These are phyloP conservation scores for Eurosta solidaginis DNA, from an alignment of 1,140 invertebrate species.

Conservation along the genomic window DNA sequence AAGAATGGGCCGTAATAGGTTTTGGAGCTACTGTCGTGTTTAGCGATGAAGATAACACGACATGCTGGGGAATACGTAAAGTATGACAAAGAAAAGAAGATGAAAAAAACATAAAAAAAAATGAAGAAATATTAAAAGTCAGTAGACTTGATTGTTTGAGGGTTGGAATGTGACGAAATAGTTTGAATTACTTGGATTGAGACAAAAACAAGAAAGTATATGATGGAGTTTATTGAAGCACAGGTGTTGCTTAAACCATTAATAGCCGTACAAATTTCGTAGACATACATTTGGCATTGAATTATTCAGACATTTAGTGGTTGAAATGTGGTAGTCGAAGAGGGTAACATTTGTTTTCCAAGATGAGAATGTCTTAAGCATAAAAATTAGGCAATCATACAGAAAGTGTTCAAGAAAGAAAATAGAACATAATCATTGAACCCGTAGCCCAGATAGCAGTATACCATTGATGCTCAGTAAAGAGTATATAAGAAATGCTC, in stretches of 20 bases:
- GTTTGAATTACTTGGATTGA: neutral
- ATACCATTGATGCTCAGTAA: no score
- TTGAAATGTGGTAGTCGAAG: no score
- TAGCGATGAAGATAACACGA: neutral
- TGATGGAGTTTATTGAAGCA: neutral
- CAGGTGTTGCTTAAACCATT: neutral
- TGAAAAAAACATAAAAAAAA: neutral
- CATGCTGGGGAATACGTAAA: neutral
- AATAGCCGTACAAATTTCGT: no score
- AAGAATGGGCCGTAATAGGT: neutral
- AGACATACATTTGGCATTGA: no score
- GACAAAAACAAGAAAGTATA: neutral
- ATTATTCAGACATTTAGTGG: no score
- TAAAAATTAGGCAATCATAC: no score
- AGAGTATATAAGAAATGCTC: no score
- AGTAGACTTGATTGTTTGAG: neutral
- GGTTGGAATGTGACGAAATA: slow-evolving; percentile 4
- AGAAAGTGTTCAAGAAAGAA: no score
- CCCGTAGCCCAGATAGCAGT: no score
- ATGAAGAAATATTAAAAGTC: neutral
- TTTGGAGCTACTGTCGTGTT: neutral
- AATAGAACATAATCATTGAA: no score
- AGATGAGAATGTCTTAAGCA: no score
- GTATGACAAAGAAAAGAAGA: neutral
- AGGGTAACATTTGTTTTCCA: no score